Conservation (phyloP, 2,797 vertebrate species). For the Aeoliscus strigatus region DNA sequence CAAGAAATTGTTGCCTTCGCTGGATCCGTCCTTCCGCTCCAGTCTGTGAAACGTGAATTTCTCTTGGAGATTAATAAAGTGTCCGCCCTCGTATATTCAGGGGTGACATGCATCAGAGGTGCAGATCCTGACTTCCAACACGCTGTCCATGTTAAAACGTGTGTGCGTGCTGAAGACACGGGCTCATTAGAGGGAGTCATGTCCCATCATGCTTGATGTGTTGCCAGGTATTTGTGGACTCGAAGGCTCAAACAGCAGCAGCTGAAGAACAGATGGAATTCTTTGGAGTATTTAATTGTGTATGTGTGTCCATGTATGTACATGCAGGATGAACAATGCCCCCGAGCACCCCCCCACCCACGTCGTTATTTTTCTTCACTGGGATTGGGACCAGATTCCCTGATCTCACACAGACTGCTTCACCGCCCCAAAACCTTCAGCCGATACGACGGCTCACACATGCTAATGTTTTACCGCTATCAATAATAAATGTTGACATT, state of each 20-base stretch:
- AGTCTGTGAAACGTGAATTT: not conserved
- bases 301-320: conserved; percentile 20
- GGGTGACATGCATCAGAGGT: conserved; percentile 46
- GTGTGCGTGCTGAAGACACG: conserved; percentile 25
- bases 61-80: too few relatives aligned
- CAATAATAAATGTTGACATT: too few relatives aligned
- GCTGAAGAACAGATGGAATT: conserved; percentile 33
- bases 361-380: too few relatives aligned
- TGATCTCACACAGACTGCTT: too few relatives aligned
- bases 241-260: too few relatives aligned
- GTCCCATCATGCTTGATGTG: conserved; percentile 36
- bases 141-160: conserved; percentile 1
- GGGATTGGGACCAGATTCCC: too few relatives aligned
- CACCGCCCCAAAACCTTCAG: too few relatives aligned
- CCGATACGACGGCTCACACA: too few relatives aligned
- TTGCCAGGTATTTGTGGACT: conserved; percentile 20
- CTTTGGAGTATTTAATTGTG: conserved; percentile 36
- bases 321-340: not conserved
- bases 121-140: conserved; percentile 13
- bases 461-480: too few relatives aligned
- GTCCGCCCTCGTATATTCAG: conserved; percentile 10
- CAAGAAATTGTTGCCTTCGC: conserved; percentile 25
- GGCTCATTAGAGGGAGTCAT: conserved; percentile 50
- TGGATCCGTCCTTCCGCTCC: conserved; percentile 7
- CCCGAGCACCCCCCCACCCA: too few relatives aligned